Conservation (phyloP, 2,888 invertebrate species). For the Brenthis ino region DNA sequence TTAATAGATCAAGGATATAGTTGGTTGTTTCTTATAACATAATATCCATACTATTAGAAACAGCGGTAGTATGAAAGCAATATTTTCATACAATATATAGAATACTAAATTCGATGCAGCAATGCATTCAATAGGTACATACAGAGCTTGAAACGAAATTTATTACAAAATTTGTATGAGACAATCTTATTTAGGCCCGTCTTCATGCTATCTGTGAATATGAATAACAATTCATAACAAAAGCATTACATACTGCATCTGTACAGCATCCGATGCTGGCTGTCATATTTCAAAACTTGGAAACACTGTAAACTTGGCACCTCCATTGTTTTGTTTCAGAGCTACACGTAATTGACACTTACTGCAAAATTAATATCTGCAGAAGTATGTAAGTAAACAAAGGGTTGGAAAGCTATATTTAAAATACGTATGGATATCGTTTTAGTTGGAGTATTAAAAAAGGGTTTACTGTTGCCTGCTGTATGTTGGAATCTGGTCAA, state of each 20-base stretch:
- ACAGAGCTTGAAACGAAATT: neutral
- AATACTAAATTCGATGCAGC: too few relatives aligned
- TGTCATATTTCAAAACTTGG: conserved; percentile 29
- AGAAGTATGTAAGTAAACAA: conserved; percentile 37
- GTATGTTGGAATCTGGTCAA: conserved; percentile 10
- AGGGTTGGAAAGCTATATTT: conserved; percentile 28
- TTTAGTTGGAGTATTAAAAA: conserved; percentile 16
- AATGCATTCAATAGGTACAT: too few relatives aligned
- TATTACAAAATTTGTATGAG: conserved; percentile 1
- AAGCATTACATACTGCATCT: conserved; percentile 12
- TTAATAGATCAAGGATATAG: too few relatives aligned
- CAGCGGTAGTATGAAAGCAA: too few relatives aligned
- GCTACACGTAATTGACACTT: conserved; percentile 41
- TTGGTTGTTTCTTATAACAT: too few relatives aligned
- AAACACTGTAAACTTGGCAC: conserved; percentile 28
- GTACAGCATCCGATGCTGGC: conserved; percentile 18
- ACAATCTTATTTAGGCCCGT: neutral
- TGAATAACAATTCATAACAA: conserved; percentile 18
- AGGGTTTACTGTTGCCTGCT: conserved; percentile 11
- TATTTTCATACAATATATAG: too few relatives aligned
- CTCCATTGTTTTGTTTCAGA: conserved; percentile 37
- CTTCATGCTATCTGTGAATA: neutral
- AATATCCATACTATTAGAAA: too few relatives aligned
- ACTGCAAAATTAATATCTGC: conserved; percentile 38
- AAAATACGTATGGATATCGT: conserved; percentile 20